Evolutionary conservation across 2,113 vertebrate species (phyloP).

Genomic region (Gymnogyps californianus): DNA sequence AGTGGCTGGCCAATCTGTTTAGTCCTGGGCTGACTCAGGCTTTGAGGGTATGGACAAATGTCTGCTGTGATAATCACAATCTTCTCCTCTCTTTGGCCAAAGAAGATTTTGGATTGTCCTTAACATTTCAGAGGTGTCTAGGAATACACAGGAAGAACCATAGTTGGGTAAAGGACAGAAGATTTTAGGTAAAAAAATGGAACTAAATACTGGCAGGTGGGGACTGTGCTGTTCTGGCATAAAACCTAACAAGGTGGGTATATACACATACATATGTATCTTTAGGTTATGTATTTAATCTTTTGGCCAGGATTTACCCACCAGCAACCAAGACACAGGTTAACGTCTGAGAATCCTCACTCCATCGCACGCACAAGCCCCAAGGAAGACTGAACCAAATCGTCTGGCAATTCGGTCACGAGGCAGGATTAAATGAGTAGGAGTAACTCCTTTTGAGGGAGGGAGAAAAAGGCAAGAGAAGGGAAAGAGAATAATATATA

Average conservation of each 20-base stretch:
- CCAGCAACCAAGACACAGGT: not conserved
- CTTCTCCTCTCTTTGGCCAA: not conserved
- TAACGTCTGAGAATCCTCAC: not conserved
- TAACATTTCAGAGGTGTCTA: not conserved
- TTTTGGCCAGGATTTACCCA: not conserved
- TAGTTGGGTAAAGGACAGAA: not conserved
- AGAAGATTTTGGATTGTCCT: not conserved
- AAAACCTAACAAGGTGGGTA: not conserved
- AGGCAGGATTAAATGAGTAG: not conserved
- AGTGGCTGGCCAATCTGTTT: not conserved
- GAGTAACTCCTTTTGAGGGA: not conserved
- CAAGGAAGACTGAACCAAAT: not conserved
- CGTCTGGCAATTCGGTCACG: fast-evolving
- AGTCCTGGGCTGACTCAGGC: not conserved
- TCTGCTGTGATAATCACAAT: not conserved
- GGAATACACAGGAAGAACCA: not conserved
- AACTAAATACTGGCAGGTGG: not conserved
- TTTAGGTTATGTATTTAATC: not conserved
- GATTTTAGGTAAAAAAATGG: not conserved
- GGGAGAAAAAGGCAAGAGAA: not conserved
- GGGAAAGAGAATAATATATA: not conserved
- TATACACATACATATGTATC: not conserved
- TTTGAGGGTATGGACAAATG: not conserved
- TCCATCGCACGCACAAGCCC: not conserved
- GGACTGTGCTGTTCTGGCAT: not conserved